Conservation (phyloP, 2,113 vertebrate genomes). For the Camelus dromedarius region DNA sequence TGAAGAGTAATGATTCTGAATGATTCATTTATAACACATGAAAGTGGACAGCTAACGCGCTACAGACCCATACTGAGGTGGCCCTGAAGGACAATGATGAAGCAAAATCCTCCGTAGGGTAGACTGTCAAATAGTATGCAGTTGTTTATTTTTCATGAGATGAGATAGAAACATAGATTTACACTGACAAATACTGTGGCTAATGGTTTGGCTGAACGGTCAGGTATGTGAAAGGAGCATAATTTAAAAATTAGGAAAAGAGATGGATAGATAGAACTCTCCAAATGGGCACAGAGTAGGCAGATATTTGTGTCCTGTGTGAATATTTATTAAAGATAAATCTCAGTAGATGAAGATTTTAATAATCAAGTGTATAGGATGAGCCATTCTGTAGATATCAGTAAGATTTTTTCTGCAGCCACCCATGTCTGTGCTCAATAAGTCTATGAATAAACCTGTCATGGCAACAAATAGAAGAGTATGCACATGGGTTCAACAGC, state of each 20-base stretch:
- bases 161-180: not conserved
- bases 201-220: not conserved
- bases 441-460: not conserved
- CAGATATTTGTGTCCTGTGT: not conserved
- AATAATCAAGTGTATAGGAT: not conserved
- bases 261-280: not conserved
- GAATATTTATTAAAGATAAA: not conserved
- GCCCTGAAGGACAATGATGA: not conserved
- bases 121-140: not conserved
- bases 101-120: not conserved
- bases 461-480: not conserved
- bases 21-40: not conserved
- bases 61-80: not conserved
- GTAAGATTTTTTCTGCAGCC: not conserved
- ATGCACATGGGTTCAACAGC: not conserved
- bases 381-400: not conserved
- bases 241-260: not conserved
- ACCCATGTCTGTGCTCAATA: not conserved
- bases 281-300: not conserved
- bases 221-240: not conserved
- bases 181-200: not conserved
- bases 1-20: not conserved
- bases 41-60: not conserved
- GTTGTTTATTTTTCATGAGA: not conserved
- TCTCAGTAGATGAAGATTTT: not conserved